Conservation (phyloP, 2,113 vertebrate genomes). For the Nansenia antarctica region DNA sequence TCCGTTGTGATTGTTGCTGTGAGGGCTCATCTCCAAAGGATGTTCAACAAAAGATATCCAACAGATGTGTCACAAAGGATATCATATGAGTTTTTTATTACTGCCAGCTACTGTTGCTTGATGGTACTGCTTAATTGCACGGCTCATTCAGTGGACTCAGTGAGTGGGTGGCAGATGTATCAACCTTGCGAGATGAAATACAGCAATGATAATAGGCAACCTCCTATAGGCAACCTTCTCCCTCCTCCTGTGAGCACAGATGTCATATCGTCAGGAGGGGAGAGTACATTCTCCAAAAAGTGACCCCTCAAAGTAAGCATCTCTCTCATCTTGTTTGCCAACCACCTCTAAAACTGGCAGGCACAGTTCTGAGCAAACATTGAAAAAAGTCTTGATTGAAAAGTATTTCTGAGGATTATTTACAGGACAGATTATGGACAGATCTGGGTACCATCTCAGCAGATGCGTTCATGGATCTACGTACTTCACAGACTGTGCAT, state of each 20-base stretch:
- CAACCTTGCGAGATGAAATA: background rate
- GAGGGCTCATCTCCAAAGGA: background rate
- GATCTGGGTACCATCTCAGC: background rate
- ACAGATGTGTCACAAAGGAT: no score
- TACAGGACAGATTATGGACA: background rate
- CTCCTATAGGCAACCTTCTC: background rate
- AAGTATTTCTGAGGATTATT: background rate
- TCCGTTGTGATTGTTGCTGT: background rate
- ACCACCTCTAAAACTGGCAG: background rate
- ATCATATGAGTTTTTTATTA: no score
- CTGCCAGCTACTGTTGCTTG: no score
- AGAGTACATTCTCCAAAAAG: slow-evolving; percentile 4
- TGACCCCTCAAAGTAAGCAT: slow-evolving; percentile 13
- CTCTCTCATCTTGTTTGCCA: background rate
- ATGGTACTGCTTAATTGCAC: no score
- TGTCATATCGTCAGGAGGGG: slow-evolving; percentile 16
- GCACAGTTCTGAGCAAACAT: background rate
- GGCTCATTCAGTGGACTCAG: no score
- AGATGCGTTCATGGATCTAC: no score
- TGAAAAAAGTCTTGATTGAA: background rate
- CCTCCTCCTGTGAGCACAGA: slow-evolving; percentile 38
- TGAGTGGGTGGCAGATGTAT: background rate
- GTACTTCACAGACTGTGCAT: no score
- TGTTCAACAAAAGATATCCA: no score
- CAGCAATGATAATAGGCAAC: background rate